Conservation (phyloP, 1,140 invertebrate species). For the Ceratitis capitata region DNA sequence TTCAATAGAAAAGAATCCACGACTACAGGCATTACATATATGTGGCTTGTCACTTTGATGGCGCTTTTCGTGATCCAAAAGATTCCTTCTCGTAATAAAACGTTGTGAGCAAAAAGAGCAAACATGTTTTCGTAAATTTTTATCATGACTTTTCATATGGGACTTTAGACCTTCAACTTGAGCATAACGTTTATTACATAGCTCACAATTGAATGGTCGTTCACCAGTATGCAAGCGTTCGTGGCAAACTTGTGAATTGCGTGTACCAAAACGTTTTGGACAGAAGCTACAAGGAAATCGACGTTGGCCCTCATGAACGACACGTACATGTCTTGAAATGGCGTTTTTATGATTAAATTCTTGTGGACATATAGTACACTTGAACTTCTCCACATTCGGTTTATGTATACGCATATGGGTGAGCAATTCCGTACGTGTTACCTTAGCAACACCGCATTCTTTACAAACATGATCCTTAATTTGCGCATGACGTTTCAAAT, state of each 20-base stretch:
- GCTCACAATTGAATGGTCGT: slow-evolving; percentile 42
- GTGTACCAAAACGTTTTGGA: slow-evolving; percentile 55
- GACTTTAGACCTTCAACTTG: slow-evolving; percentile 44
- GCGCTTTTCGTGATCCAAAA: slow-evolving; percentile 46
- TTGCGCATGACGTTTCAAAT: slow-evolving; percentile 57
- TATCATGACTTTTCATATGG: slow-evolving; percentile 47
- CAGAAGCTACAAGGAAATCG: slow-evolving; percentile 54
- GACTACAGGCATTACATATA: slow-evolving; percentile 43
- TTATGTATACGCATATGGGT: slow-evolving; percentile 60
- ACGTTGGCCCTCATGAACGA: slow-evolving; percentile 57
- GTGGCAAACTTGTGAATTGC: slow-evolving; percentile 57
- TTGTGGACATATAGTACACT: slow-evolving; percentile 58
- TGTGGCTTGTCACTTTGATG: slow-evolving; percentile 45
- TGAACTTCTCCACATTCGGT: slow-evolving; percentile 59
- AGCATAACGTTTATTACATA: slow-evolving; percentile 42
- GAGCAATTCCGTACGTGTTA: slow-evolving; percentile 55
- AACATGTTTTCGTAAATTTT: slow-evolving; percentile 44
- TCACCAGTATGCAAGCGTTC: slow-evolving; percentile 52
- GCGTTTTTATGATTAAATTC: slow-evolving; percentile 60
- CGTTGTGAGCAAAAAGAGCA: slow-evolving; percentile 49
- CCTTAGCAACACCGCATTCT: slow-evolving; percentile 57
- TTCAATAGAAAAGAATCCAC: slow-evolving; percentile 33
- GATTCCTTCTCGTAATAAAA: slow-evolving; percentile 49
- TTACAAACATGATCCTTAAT: slow-evolving; percentile 57
- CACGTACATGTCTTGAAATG: slow-evolving; percentile 56